Evolutionary conservation across 2,797 vertebrate species (phyloP).

Genomic region (Telmatherina bonti): DNA sequence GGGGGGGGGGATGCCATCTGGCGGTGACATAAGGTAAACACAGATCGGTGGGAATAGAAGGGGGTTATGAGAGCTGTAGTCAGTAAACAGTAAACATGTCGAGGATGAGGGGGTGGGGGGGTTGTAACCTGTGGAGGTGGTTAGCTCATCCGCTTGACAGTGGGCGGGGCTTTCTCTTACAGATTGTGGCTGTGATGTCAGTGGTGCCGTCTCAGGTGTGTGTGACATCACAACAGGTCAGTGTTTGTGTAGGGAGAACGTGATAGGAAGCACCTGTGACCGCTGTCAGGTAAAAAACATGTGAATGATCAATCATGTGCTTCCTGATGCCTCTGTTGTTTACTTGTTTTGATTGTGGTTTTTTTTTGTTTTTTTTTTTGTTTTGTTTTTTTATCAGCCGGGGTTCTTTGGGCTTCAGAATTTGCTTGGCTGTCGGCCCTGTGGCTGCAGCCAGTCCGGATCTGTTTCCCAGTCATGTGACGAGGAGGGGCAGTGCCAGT

Average conservation of each 20-base stretch:
- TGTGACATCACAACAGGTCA: slow-evolving; percentile 88
- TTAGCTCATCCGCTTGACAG: not conserved
- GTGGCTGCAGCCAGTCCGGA: slow-evolving; percentile 85
- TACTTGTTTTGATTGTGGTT: too few species aligned
- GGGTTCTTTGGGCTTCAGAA: slow-evolving; percentile 86
- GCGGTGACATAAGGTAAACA: not conserved
- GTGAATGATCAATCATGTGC: too few species aligned
- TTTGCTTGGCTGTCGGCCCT: slow-evolving; percentile 85
- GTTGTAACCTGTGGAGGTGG: too few species aligned
- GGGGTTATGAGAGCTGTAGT: not conserved
- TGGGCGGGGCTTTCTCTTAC: slow-evolving; percentile 7
- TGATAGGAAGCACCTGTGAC: slow-evolving; percentile 87
- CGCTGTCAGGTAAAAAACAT: slow-evolving; percentile 85
- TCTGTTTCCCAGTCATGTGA: slow-evolving; percentile 84
- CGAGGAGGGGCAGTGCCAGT: slow-evolving; percentile 86
- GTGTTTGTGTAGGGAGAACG: slow-evolving; percentile 87
- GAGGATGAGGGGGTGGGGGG: too few species aligned
- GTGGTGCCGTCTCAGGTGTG: slow-evolving; percentile 81
- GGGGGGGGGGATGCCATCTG: not conserved
- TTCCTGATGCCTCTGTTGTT: too few species aligned
- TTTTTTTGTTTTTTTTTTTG: not conserved
- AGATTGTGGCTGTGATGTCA: slow-evolving; percentile 89
- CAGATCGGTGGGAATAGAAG: too few species aligned
- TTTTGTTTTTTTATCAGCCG: slow-evolving; percentile 67
- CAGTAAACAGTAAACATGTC: too few species aligned